Evolutionary conservation across 2,797 vertebrate genomes (phyloP).

Genomic region (Eospalax fontanierii): DNA sequence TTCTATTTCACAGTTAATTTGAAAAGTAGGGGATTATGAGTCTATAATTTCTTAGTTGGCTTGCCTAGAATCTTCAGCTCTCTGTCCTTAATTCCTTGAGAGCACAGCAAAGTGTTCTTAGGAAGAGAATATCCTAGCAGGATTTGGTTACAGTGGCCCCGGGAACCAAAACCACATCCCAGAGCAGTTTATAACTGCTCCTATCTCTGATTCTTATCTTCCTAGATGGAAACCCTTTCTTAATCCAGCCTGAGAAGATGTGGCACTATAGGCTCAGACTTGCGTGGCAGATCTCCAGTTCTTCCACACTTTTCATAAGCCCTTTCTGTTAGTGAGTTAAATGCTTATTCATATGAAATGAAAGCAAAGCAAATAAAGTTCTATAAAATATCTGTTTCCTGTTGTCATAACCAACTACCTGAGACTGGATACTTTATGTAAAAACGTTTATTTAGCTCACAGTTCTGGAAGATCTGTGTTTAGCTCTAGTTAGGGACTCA

Average conservation of each 20-base stretch:
- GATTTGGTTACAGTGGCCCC: no score
- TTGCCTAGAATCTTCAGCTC: background rate
- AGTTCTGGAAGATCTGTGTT: background rate
- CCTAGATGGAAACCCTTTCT: conserved; percentile 20
- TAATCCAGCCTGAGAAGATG: background rate
- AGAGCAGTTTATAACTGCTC: background rate
- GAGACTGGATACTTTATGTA: background rate
- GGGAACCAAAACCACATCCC: background rate
- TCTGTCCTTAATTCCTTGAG: background rate
- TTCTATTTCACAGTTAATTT: background rate
- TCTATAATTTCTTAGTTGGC: background rate
- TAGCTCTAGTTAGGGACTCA: background rate
- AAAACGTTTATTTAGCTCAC: background rate
- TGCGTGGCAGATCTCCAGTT: background rate
- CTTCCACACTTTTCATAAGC: background rate
- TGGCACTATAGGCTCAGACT: background rate
- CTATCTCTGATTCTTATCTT: background rate
- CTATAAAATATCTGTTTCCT: background rate
- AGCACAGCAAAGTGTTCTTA: background rate
- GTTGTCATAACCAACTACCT: background rate
- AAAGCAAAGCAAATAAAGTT: conserved; percentile 55
- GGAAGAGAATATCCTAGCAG: background rate
- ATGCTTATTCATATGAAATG: background rate
- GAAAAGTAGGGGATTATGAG: background rate
- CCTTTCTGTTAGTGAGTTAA: background rate